Evolutionary conservation across 2,797 vertebrate species (phyloP).

Genomic region (Crenichthys baileyi): DNA sequence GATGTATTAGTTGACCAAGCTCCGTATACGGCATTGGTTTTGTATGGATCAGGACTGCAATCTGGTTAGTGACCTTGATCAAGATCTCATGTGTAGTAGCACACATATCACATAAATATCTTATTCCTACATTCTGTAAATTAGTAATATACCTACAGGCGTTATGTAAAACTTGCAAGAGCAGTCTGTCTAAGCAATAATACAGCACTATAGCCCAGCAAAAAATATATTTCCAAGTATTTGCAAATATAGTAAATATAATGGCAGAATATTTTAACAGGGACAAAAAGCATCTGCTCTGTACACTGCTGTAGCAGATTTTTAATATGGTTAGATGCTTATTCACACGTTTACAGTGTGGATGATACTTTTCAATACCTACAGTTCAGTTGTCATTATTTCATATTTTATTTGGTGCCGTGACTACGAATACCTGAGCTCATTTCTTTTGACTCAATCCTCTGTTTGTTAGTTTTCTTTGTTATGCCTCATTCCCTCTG

Average conservation of each 20-base stretch:
- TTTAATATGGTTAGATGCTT: slow-evolving; percentile 19
- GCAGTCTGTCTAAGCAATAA: neutral
- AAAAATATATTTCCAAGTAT: neutral
- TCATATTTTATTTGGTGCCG: slow-evolving; percentile 51
- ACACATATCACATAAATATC: too few species aligned
- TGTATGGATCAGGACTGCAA: too few species aligned
- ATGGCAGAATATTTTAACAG: too few species aligned
- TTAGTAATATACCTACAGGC: too few species aligned
- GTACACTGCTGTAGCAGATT: slow-evolving; percentile 1
- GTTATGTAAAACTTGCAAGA: too few species aligned
- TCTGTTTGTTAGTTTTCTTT: slow-evolving; percentile 37
- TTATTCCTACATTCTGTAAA: too few species aligned
- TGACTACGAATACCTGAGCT: slow-evolving; percentile 46
- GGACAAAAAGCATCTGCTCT: neutral
- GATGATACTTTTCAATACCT: slow-evolving; percentile 29
- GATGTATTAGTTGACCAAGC: too few species aligned
- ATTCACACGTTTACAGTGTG: slow-evolving; percentile 14
- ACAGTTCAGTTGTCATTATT: slow-evolving; percentile 36
- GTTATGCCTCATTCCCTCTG: slow-evolving; percentile 18
- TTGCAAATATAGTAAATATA: neutral
- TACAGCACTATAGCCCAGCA: neutral
- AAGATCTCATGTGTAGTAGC: too few species aligned
- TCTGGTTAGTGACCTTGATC: too few species aligned
- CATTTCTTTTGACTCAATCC: slow-evolving; percentile 36
- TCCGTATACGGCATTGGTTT: too few species aligned